Percentiles rank a stretch among this genome's conserved stretches.
These are phyloP conservation scores for Steinernema feltiae DNA, from an alignment of 1,140 invertebrate genomes.

Conservation along the genomic window DNA sequence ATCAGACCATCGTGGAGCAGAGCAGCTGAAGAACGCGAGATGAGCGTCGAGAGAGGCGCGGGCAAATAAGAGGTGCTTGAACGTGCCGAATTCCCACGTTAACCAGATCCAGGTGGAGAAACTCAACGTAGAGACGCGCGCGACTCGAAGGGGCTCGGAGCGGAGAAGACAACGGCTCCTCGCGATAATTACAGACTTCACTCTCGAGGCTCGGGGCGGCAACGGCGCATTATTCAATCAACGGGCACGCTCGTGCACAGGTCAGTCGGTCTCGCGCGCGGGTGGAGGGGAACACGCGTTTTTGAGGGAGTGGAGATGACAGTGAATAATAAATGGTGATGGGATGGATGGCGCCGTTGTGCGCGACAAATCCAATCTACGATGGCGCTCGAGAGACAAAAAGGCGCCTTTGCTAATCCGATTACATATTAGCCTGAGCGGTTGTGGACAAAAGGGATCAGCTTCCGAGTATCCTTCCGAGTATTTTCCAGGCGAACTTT, in stretches of 20 bases:
- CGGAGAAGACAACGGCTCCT: background rate
- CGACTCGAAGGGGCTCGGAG: background rate
- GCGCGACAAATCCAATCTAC: conserved; percentile 13
- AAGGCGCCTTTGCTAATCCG: conserved; percentile 8
- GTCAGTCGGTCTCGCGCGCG: background rate
- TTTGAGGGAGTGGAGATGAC: background rate
- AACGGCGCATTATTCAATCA: background rate
- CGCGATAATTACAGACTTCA: background rate
- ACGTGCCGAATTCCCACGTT: background rate
- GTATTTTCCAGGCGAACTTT: background rate
- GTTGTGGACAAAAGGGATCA: background rate
- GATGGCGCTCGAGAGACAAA: conserved; percentile 8
- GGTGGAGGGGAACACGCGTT: background rate
- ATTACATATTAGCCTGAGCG: background rate
- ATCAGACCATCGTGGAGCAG: background rate
- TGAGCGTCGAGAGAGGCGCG: background rate
- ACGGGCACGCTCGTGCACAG: background rate
- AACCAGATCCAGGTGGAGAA: background rate
- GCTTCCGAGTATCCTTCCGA: background rate
- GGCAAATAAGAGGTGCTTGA: background rate
- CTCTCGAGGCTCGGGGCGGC: background rate
- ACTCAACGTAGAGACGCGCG: background rate
- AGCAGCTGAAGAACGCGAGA: background rate
- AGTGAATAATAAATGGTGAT: background rate
- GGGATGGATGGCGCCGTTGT: background rate